Evolutionary conservation across 2,888 invertebrate species (phyloP).

Genomic region (Drosophila dives): DNA sequence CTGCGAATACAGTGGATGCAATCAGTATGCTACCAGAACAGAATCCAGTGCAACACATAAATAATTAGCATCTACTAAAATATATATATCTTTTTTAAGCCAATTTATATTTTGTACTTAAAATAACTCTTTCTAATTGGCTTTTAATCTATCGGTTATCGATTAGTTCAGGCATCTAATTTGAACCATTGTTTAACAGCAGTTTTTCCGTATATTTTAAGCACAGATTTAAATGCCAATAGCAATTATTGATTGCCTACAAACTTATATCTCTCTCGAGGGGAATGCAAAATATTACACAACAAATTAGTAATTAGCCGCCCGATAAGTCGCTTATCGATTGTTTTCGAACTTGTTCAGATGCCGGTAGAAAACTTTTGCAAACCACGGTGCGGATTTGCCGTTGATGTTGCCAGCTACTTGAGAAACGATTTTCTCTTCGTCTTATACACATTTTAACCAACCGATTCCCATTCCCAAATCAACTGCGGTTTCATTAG

Average conservation of each 20-base stretch:
- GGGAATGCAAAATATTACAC: neutral
- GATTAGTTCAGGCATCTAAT: neutral
- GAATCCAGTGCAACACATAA: neutral
- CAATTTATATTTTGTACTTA: neutral
- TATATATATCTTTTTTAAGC: neutral
- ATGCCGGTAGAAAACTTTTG: neutral
- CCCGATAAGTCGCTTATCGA: neutral
- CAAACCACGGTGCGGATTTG: conserved; percentile 38
- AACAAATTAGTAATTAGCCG: neutral
- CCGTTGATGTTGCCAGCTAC: conserved; percentile 56
- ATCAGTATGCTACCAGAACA: neutral
- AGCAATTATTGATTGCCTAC: neutral
- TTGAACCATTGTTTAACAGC: conserved; percentile 32
- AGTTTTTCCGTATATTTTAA: neutral
- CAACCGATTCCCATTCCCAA: conserved; percentile 31
- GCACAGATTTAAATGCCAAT: neutral
- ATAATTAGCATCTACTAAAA: neutral
- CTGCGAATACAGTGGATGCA: conserved; percentile 35
- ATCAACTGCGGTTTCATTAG: conserved; percentile 79
- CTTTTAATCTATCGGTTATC: neutral
- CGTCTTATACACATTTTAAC: conserved; percentile 57
- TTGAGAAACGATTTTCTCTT: conserved; percentile 75
- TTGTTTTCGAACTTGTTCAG: neutral
- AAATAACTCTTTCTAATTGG: neutral
- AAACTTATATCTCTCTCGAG: neutral